Conservation (phyloP, 2,888 invertebrate species). For the Limnephilus lunatus region DNA sequence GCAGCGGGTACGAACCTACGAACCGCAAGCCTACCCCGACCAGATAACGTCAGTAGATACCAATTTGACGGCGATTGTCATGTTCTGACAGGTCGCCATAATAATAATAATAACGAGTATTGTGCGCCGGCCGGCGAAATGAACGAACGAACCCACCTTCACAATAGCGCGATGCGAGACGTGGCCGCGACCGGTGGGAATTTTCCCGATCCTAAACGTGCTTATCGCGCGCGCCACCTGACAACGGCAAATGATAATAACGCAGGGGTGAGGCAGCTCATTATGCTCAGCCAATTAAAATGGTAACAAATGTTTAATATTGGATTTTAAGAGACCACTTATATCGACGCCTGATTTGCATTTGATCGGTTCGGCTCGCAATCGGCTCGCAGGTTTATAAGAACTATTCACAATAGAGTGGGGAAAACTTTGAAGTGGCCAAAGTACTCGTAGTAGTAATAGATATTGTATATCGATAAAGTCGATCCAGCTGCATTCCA, state of each 20-base stretch:
- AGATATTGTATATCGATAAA: too few relatives aligned
- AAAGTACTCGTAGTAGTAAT: too few relatives aligned
- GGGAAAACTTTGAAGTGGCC: too few relatives aligned
- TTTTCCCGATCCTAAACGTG: not conserved
- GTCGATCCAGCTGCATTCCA: too few relatives aligned
- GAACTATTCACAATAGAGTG: too few relatives aligned
- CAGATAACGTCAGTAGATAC: constrained; percentile 55
- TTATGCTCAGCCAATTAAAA: not conserved
- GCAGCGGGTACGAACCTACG: not conserved
- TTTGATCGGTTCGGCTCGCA: not conserved
- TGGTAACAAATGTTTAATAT: not conserved
- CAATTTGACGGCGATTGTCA: constrained; percentile 51
- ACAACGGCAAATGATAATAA: not conserved
- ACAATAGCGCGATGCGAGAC: not conserved
- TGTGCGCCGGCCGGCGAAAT: not conserved
- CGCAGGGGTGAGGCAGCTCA: not conserved
- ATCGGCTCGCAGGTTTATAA: too few relatives aligned
- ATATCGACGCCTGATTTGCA: not conserved
- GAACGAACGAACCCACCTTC: not conserved
- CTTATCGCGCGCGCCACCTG: not conserved
- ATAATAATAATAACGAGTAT: constrained; percentile 11
- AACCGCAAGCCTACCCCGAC: not conserved
- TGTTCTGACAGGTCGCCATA: not conserved
- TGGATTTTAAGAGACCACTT: not conserved
- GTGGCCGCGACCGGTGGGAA: not conserved